Base-by-base conservation (phyloP, 2,113 vertebrate species). In the Clarias macrocephalus region DNA sequence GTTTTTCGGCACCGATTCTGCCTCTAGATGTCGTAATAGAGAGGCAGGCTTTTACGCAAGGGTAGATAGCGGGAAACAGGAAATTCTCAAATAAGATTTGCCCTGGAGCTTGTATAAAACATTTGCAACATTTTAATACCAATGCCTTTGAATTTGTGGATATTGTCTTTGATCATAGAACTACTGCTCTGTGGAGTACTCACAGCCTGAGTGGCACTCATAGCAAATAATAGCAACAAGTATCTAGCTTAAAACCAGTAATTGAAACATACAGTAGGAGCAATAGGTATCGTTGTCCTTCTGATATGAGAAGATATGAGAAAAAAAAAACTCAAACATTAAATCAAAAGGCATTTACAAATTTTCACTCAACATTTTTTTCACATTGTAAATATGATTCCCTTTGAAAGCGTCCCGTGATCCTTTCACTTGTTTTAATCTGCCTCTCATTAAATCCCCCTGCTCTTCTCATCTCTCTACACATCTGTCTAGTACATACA, bases 381-480 rank as follows among this genome's bases (percentile, higher is more conserved):
- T n/a, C n/a, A n/a, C n/a, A n/a, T n/a, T n/a, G 23, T 16, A n/a
- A 76, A 30, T 77, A 4, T 52, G 30, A 83, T 37, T 28, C 28
- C 6, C 19, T 75, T 77, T 33, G 21, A 83, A 83, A 76, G 63
- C 8, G 21, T 59, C 18, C 12, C 18, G 21, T 75, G 59, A 85
- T 66, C 30, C 25, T 33, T 25, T 21, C 42, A 25, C 52, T 57
- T 82, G 21, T 81, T 77, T 86, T 89, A 85, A 86, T 88, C 80
- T 72, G 62, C 80, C 70, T 37, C 79, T 87, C 73, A 54, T 68
- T 33, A 85, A 82, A 82, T 91, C 89, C 86, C 88, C 9, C 66
- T 18, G 86, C 13, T 84, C 56, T 63, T 68, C 88, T 88, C 81
- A 5, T 75, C 79, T 87, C 70, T 57, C 73, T 66, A 73, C 88